Evolutionary conservation across 2,797 vertebrate species (phyloP).

Genomic region (Brotula barbata): DNA sequence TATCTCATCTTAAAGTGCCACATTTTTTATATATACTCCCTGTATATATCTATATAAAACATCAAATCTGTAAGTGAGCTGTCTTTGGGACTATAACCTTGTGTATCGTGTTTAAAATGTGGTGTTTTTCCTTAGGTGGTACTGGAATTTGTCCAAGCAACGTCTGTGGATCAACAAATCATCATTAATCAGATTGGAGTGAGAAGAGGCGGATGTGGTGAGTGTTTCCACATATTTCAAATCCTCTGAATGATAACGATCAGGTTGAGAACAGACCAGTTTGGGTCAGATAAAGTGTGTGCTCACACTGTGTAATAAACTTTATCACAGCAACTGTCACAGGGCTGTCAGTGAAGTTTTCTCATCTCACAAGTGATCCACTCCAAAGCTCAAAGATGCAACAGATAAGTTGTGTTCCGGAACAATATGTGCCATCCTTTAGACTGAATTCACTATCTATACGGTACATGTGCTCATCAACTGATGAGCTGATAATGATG

Average conservation of each 20-base stretch:
- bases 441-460: background rate
- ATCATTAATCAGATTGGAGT: constrained; percentile 76
- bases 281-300: background rate
- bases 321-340: background rate
- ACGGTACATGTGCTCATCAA: too few species aligned
- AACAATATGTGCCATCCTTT: background rate
- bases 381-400: background rate
- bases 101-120: background rate
- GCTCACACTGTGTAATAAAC: background rate
- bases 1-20: too few species aligned
- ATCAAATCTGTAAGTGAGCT: background rate
- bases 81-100: background rate
- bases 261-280: background rate
- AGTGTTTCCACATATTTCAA: constrained; percentile 38
- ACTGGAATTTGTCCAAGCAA: constrained; percentile 70
- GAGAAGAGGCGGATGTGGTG: constrained; percentile 77
- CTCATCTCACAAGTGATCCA: background rate
- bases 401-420: background rate
- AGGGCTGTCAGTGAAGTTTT: background rate
- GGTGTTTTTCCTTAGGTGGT: constrained; percentile 71
- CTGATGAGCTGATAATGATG: too few species aligned
- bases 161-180: constrained; percentile 64
- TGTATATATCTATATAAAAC: background rate
- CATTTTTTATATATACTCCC: background rate
- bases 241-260: too few species aligned